Evolutionary conservation across 2,113 vertebrate genomes (phyloP), one percentile per base, ranked within the genome.

Genomic region (Cyprinodon tularosa): DNA sequence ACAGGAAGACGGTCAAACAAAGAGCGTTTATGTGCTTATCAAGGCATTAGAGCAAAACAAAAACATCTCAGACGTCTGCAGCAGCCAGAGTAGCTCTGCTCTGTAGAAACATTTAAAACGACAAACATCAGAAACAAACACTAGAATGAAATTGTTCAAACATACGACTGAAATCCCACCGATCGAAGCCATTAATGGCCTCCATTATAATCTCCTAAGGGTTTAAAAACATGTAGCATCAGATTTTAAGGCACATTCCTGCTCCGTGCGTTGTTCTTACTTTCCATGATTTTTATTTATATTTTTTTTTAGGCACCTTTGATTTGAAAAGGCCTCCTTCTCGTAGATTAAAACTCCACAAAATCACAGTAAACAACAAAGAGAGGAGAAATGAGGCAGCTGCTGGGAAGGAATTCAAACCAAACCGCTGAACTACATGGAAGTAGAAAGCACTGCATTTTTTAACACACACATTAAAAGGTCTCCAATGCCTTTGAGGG

Each of bases 181-280:
- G 29, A 29, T 29, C 29, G 1, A 29, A 29, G 29, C 29, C 29
- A 29, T 29, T 29, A 29, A 29, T 29, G 29, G 29, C 29, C 29
- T 29, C 29, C 29, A 29, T 29, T 29, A 29, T 29, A 29, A 29
- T 29, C 29, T 29, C 29, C 29, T 29, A 29, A 1, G 37, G 1
- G 13, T 59, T 39, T 22, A 22, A 78, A 59, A 7, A 57, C 12
- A 77, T 47, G 1, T 4, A 70, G 36, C 38, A 68, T 65, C 10
- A 69, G 57, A 53, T 74, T 71, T 66, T 71, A 88, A 90, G 85
- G 89, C 87, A 90, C 84, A 29, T 66, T 38, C 42, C n/a, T 44
- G 42, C 48, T n/a, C 68, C 15, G 20, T 6, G 62, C 45, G 8
- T 38, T 20, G 59, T 75, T 15, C 20, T 1, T 7, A 0, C 29